A percentile compares a stretch with the other conserved stretches of the same genome.
Evolutionary conservation across 2,888 invertebrate species (phyloP).

Genomic region (Torymus aiolomorphi): DNA sequence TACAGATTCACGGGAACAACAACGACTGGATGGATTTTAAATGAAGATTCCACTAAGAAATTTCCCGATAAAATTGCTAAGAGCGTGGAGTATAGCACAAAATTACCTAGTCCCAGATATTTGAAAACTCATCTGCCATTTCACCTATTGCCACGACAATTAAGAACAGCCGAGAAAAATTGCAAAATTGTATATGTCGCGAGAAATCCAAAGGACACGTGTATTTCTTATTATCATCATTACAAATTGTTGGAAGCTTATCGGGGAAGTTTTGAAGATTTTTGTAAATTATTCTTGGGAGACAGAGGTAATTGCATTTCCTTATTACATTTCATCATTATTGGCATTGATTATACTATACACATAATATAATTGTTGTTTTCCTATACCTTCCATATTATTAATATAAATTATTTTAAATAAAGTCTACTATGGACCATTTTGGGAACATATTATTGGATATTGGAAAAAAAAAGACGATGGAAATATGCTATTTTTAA

Average conservation of each 20-base stretch:
- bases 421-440: constrained; percentile 23
- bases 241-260: constrained; percentile 79
- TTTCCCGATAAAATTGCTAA: constrained; percentile 63
- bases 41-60: constrained; percentile 55
- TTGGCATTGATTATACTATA: too few relatives aligned
- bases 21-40: background rate
- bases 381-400: too few relatives aligned
- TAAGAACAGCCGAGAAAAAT: too few relatives aligned
- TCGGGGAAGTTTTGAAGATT: constrained; percentile 78
- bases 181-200: constrained; percentile 84
- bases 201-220: constrained; percentile 84
- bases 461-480: background rate
- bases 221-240: constrained; percentile 83
- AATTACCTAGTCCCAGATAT: constrained; percentile 77
- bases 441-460: constrained; percentile 8
- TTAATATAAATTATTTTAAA: background rate
- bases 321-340: background rate
- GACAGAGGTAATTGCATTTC: constrained; percentile 76
- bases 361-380: too few relatives aligned
- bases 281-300: constrained; percentile 80
- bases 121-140: constrained; percentile 82
- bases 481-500: constrained; percentile 1
- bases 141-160: constrained; percentile 69
- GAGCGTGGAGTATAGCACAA: constrained; percentile 70
- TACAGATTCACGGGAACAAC: too few relatives aligned